Evolutionary conservation across 2,113 vertebrate genomes (phyloP), one percentile per base, ranked within the genome.

Genomic region (Ctenodactylus gundi): DNA sequence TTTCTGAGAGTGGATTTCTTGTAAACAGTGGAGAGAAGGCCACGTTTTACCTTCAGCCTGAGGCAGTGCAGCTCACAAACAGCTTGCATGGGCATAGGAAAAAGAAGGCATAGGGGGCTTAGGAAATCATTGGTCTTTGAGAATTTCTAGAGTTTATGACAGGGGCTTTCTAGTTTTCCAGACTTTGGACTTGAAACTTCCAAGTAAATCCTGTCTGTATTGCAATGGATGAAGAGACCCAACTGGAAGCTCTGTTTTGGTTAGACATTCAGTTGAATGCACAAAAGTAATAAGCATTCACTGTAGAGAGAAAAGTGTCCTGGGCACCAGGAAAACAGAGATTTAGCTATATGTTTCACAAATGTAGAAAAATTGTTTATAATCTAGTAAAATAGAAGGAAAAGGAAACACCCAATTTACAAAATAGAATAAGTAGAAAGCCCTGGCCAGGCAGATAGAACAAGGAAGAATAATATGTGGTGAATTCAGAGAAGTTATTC

Each of bases 1-100:
- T 65, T 93, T 83, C 65, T 36, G 64, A 31, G 76, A 91, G 14
- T 87, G n/a, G 70, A 80, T 92, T 78, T 93, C 84, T 93, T 49
- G 1, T 94, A 87, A 87, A 95, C 67, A 65, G 2, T 29, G 44
- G 13, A 18, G 25, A 78, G 57, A 44, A 58, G 88, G 46, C 87
- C 7, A 39, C 70, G 1, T 58, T 83, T 84, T 60, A 17, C 53
- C 46, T 83, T 36, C 14, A 58, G 34, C 44, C 11, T 13, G 62
- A 85, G 31, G 12, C 12, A 62, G 55, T 51, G 23, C 17, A 76
- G 80, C 55, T 80, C 51, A 64, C 44, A 93, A 68, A 80, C 1
- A 53, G 20, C 21, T 85, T 88, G 34, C 4, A 34, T 53, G 17
- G 41, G 25, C 9, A 21, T 5, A 31, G 53, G 18, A 67, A 53